Percentiles rank a stretch among this genome's conserved stretches.
phyloP scores from a whole-genome alignment of 2,797 vertebrate genomes.

The Sebastes vulpes region DNA sequence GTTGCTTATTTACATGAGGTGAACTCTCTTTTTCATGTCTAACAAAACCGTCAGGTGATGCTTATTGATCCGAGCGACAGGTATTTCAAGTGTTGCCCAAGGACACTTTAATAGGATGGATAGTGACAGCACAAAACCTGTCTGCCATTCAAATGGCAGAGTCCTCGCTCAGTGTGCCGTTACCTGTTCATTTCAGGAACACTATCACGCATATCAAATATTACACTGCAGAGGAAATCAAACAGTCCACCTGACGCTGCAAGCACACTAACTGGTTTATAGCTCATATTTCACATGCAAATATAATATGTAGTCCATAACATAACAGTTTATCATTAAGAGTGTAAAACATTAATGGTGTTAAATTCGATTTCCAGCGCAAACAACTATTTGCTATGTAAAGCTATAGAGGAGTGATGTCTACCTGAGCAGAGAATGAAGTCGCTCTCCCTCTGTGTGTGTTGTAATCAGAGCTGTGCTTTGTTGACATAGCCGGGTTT shows the following conservation, averaged over 20 bases:
- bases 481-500: no score
- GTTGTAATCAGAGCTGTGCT: no score
- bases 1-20: background rate
- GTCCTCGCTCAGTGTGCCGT: background rate
- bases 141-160: background rate
- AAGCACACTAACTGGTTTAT: background rate
- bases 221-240: background rate
- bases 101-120: background rate
- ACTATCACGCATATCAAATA: background rate
- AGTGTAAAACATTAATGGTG: background rate
- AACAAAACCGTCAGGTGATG: background rate
- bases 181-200: background rate
- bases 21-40: background rate
- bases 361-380: no score
- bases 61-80: background rate
- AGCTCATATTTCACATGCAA: background rate
- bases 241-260: background rate
- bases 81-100: background rate
- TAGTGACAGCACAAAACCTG: background rate
- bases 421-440: background rate
- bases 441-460: background rate
- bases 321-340: background rate
- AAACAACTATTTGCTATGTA: no score
- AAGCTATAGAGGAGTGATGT: no score
- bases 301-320: background rate